These are phyloP conservation scores for Monodelphis domestica DNA, from an alignment of 2,797 vertebrate species.

Conservation along the genomic window DNA sequence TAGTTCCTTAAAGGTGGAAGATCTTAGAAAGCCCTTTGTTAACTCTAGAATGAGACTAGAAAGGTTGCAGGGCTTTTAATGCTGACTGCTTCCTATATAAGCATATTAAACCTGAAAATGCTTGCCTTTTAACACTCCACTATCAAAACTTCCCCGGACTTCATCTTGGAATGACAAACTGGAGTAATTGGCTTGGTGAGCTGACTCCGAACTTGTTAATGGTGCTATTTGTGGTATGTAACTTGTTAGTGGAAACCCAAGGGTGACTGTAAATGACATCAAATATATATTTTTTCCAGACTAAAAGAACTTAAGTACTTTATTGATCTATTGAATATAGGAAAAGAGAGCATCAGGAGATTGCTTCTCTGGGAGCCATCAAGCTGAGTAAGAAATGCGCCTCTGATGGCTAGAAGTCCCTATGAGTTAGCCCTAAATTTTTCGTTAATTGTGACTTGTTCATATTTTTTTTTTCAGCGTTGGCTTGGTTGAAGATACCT, in stretches of 20 bases:
- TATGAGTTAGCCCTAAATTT: background rate
- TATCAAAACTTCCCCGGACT: conserved; percentile 4
- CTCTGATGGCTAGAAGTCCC: background rate
- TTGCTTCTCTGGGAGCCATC: background rate
- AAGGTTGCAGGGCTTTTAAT: background rate
- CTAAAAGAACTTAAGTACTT: background rate
- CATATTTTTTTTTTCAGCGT: background rate
- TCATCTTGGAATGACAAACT: conserved; percentile 41
- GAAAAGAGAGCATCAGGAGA: background rate
- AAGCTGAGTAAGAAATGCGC: background rate
- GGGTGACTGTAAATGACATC: background rate
- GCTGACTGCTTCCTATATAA: conserved; percentile 27
- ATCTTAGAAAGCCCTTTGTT: background rate
- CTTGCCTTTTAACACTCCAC: background rate
- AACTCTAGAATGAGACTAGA: background rate
- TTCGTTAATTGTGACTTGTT: background rate
- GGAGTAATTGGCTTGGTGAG: background rate
- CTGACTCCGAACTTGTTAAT: background rate
- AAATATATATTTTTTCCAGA: background rate
- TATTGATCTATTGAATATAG: background rate
- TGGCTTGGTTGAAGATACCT: background rate
- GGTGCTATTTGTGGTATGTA: fast-evolving
- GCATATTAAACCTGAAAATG: conserved; percentile 9
- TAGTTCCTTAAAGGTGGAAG: background rate
- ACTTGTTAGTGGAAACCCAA: conserved; percentile 4